phyloP scores from a whole-genome alignment of 1,140 invertebrate genomes.

The Notospermus geniculatus region DNA sequence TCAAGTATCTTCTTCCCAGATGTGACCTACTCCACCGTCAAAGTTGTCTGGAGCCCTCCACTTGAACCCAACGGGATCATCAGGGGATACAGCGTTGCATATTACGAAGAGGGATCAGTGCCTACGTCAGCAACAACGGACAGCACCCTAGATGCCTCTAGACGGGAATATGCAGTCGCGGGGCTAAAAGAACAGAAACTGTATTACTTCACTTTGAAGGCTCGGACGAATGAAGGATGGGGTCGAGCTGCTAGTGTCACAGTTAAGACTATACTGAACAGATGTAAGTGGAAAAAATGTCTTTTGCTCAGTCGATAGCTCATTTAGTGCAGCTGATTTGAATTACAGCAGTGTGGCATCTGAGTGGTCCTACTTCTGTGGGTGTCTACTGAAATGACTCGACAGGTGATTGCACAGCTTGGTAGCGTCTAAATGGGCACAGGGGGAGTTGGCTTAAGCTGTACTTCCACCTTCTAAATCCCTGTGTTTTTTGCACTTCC shows the following conservation, averaged over 20 bases:
- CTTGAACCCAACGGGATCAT: slow-evolving; percentile 95
- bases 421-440: too few relatives aligned
- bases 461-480: too few relatives aligned
- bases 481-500: too few relatives aligned
- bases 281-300: slow-evolving; percentile 50
- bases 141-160: slow-evolving; percentile 17
- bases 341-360: too few relatives aligned
- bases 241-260: slow-evolving; percentile 80
- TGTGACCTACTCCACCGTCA: slow-evolving; percentile 84
- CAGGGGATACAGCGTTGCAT: slow-evolving; percentile 84
- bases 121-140: slow-evolving; percentile 14
- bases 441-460: too few relatives aligned
- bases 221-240: slow-evolving; percentile 87
- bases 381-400: too few relatives aligned
- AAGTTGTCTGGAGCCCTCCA: slow-evolving; percentile 94
- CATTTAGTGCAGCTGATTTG: too few relatives aligned
- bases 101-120: slow-evolving; percentile 67
- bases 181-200: slow-evolving; percentile 61
- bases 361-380: too few relatives aligned
- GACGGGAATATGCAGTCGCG: slow-evolving; percentile 56
- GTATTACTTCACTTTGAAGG: slow-evolving; percentile 89
- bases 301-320: not conserved
- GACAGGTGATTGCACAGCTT: too few relatives aligned
- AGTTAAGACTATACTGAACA: slow-evolving; percentile 88
- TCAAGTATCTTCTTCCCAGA: slow-evolving; percentile 95